Conservation (phyloP, 2,113 vertebrate species). For the Haliaeetus leucogaster region DNA sequence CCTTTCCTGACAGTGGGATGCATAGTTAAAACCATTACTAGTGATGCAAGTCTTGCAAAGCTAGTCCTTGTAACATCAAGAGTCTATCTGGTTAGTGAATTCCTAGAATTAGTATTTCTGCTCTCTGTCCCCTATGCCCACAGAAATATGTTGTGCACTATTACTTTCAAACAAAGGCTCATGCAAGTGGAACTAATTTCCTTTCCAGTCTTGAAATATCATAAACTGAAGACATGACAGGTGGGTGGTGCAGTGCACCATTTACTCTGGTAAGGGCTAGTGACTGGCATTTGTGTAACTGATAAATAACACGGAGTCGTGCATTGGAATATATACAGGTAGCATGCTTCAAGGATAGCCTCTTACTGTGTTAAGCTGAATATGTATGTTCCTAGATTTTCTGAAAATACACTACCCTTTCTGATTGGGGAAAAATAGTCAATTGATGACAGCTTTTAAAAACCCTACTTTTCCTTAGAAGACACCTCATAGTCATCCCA, state of each 20-base stretch:
- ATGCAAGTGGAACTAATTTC: not conserved
- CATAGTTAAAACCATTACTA: not conserved
- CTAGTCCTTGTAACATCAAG: not conserved
- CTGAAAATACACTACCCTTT: not conserved
- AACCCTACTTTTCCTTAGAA: not conserved
- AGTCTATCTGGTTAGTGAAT: not conserved
- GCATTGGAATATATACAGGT: not conserved
- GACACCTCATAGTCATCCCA: not conserved
- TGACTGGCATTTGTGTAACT: not conserved
- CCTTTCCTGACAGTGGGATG: not conserved
- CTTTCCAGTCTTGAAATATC: not conserved
- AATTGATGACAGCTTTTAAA: not conserved
- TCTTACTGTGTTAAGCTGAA: not conserved
- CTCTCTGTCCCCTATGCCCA: not conserved
- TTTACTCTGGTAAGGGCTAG: not conserved
- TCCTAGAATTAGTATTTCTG: not conserved
- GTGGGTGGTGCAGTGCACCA: not conserved
- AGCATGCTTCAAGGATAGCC: not conserved
- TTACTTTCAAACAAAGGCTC: conserved; percentile 7
- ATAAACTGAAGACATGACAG: not conserved
- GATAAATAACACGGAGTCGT: not conserved
- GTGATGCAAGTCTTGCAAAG: not conserved
- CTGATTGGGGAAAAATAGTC: not conserved
- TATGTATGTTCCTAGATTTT: not conserved
- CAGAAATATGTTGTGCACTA: not conserved